Conservation (phyloP, 2,113 vertebrate genomes). For the Ochotona princeps region DNA sequence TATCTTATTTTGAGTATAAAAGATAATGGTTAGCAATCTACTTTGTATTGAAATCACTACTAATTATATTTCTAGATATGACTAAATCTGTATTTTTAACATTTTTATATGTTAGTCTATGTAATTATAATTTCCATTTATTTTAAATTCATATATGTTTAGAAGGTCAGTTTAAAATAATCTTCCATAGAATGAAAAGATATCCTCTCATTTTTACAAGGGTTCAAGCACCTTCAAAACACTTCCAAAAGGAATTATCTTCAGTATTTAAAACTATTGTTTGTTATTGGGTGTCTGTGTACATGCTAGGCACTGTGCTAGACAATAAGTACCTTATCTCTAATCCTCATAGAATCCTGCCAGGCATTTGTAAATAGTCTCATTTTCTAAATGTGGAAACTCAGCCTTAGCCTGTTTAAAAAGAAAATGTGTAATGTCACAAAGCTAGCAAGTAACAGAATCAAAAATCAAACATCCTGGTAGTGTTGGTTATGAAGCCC, state of each 20-base stretch:
- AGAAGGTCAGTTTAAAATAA: conserved; percentile 11
- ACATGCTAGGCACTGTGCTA: not conserved
- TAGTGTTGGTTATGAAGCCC: not conserved
- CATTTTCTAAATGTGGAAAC: conserved; percentile 55
- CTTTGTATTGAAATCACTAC: not conserved
- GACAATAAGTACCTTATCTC: conserved; percentile 63
- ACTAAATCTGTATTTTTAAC: not conserved
- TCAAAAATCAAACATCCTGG: conserved; percentile 19
- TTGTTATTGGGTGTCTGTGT: conserved; percentile 8
- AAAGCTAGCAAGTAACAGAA: conserved; percentile 18
- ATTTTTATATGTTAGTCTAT: not conserved
- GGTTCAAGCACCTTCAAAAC: conserved; percentile 40
- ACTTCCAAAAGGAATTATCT: conserved; percentile 57
- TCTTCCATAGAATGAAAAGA: conserved; percentile 12
- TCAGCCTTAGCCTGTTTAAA: conserved; percentile 28
- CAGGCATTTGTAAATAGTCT: conserved; percentile 50
- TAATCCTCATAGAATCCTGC: conserved; percentile 56
- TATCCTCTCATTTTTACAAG: conserved; percentile 17
- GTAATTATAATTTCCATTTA: conserved; percentile 2
- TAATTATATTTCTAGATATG: not conserved
- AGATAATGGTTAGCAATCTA: not conserved
- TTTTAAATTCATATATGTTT: conserved; percentile 23
- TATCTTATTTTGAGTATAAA: not conserved
- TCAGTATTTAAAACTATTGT: conserved; percentile 37
- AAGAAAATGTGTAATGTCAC: conserved; percentile 24